phyloP scores from a whole-genome alignment of 2,797 vertebrate species.

The Oreortyx pictus region DNA sequence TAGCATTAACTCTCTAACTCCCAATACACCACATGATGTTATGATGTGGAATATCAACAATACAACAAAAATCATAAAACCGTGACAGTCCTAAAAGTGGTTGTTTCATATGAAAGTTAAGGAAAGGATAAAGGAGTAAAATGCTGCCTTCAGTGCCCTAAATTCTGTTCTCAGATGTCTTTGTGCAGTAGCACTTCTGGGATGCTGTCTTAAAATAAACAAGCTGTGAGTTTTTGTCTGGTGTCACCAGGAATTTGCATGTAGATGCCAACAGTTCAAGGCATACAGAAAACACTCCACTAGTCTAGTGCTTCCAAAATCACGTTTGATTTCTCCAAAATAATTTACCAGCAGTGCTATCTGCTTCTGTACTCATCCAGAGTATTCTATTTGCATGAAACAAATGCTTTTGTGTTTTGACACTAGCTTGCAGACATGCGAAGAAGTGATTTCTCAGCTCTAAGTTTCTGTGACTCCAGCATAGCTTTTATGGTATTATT shows the following conservation, averaged over 20 bases:
- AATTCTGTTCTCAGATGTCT: not conserved
- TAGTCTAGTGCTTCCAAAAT: not conserved
- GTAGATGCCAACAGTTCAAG: not conserved
- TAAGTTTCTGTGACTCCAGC: not conserved
- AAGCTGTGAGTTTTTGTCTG: not conserved
- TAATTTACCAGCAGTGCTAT: not conserved
- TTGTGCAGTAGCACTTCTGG: not conserved
- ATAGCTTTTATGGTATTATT: not conserved
- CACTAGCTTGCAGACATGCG: not conserved
- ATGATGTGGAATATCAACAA: too few relatives aligned
- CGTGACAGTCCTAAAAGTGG: not conserved
- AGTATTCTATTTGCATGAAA: not conserved
- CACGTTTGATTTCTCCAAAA: not conserved
- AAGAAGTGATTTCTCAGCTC: not conserved
- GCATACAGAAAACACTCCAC: rapidly evolving
- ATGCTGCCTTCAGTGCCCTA: not conserved
- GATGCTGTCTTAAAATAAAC: not conserved
- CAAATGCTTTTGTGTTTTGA: not conserved
- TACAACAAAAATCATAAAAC: too few relatives aligned
- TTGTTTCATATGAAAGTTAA: not conserved
- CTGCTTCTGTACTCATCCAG: not conserved
- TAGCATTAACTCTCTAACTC: too few relatives aligned
- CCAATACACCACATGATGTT: too few relatives aligned
- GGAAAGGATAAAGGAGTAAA: not conserved
- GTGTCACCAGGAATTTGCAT: not conserved